These are phyloP conservation scores for Dascillus cervinus DNA, from an alignment of 2,888 invertebrate species.

Conservation along the genomic window DNA sequence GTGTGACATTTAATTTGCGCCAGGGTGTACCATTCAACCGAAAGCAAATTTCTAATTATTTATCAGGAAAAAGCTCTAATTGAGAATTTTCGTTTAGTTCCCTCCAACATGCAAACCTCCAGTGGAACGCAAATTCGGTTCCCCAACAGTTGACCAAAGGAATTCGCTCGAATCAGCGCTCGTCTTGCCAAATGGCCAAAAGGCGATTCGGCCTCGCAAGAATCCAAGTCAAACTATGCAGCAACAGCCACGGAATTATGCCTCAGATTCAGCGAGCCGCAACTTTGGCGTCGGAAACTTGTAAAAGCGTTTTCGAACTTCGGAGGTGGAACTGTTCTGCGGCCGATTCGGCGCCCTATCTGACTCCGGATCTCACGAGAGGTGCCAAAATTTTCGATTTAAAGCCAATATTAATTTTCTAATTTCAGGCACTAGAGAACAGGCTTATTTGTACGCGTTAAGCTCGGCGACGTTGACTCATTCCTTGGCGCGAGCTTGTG, in stretches of 20 bases:
- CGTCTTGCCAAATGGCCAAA: slow-evolving; percentile 34
- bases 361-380: slow-evolving; percentile 68
- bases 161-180: background rate
- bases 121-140: too few species aligned
- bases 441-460: slow-evolving; percentile 78
- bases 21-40: too few species aligned
- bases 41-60: too few species aligned
- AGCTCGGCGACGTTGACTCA: slow-evolving; percentile 72
- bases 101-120: slow-evolving; percentile 36
- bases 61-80: too few species aligned
- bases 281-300: slow-evolving; percentile 57
- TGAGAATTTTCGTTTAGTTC: too few species aligned
- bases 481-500: slow-evolving; percentile 70
- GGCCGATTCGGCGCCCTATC: slow-evolving; percentile 60
- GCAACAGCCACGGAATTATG: slow-evolving; percentile 63
- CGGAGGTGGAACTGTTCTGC: slow-evolving; percentile 81
- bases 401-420: too few species aligned
- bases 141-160: background rate
- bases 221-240: slow-evolving; percentile 57
- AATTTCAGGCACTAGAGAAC: slow-evolving; percentile 76
- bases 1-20: too few species aligned
- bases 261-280: slow-evolving; percentile 69
- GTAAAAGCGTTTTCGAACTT: slow-evolving; percentile 62
- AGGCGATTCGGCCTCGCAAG: slow-evolving; percentile 47
- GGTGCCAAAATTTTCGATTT: too few species aligned